Percentiles rank a stretch among this genome's conserved stretches.
Conservation (phyloP, 2,797 vertebrate species). For the Coccyzus lansbergi region DNA sequence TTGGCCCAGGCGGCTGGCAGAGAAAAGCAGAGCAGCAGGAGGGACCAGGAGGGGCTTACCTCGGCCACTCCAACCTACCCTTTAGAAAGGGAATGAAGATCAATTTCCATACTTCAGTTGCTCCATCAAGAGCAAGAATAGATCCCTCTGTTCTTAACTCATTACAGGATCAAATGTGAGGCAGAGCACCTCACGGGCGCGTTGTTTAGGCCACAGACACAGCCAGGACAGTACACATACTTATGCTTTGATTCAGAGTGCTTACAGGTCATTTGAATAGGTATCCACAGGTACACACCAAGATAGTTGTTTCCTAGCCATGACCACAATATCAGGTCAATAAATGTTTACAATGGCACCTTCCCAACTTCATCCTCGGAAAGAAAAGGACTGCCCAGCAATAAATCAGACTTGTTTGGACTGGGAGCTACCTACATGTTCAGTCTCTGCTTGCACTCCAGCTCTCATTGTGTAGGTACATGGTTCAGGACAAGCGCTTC, state of each 20-base stretch:
- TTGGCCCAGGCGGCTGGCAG: background rate
- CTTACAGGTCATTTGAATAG: background rate
- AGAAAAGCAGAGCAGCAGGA: background rate
- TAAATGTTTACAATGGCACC: background rate
- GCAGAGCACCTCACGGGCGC: background rate
- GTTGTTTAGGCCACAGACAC: background rate
- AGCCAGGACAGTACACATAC: background rate
- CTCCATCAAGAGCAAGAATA: background rate
- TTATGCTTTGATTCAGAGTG: background rate
- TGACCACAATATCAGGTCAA: background rate
- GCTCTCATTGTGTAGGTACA: rapidly evolving
- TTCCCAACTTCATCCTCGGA: background rate
- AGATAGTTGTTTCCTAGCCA: background rate
- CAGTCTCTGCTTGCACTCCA: background rate
- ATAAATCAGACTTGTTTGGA: background rate
- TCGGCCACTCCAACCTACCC: background rate
- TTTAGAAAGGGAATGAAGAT: background rate
- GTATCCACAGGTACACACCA: background rate
- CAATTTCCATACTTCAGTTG: background rate
- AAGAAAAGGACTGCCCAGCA: background rate
- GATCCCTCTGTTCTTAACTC: background rate
- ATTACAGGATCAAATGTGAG: background rate
- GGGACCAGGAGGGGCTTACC: background rate
- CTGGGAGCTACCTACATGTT: background rate
- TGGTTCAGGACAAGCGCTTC: background rate